Percentiles rank a stretch among this genome's conserved stretches.
Evolutionary conservation across 1,140 invertebrate species (phyloP).

Genomic region (Ruditapes philippinarum): DNA sequence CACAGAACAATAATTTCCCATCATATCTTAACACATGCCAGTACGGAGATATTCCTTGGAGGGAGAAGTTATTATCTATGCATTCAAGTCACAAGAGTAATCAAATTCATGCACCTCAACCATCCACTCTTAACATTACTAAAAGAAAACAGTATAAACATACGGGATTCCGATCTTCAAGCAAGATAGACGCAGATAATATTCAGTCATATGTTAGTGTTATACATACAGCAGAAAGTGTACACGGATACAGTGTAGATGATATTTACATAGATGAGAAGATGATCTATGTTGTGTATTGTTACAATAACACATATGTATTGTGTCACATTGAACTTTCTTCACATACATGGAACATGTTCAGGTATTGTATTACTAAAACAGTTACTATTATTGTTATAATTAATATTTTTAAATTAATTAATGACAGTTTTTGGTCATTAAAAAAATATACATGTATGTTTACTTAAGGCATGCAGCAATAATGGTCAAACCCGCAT

Average conservation of each 20-base stretch:
- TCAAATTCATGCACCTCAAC: background rate
- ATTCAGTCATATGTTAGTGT: background rate
- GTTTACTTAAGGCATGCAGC: no score
- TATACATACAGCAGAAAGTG: background rate
- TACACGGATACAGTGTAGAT: constrained; percentile 57
- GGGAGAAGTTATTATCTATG: constrained; percentile 68
- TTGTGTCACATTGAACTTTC: background rate
- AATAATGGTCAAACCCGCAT: no score
- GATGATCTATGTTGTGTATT: constrained; percentile 36
- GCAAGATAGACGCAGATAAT: background rate
- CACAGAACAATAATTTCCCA: constrained; percentile 21
- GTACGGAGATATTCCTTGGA: constrained; percentile 75
- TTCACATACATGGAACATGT: background rate
- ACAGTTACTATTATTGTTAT: no score
- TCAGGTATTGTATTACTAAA: no score
- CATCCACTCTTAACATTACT: background rate
- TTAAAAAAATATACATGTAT: no score
- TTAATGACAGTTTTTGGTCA: no score
- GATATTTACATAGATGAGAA: constrained; percentile 30
- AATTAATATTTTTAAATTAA: no score
- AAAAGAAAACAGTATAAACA: background rate
- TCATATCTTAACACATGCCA: constrained; percentile 60
- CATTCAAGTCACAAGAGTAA: constrained; percentile 46
- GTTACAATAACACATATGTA: constrained; percentile 19
- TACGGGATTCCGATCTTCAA: constrained; percentile 9